Percentiles rank a stretch among this genome's conserved stretches.
phyloP scores from a whole-genome alignment of 2,888 invertebrate species.

The Euplexia lucipara region DNA sequence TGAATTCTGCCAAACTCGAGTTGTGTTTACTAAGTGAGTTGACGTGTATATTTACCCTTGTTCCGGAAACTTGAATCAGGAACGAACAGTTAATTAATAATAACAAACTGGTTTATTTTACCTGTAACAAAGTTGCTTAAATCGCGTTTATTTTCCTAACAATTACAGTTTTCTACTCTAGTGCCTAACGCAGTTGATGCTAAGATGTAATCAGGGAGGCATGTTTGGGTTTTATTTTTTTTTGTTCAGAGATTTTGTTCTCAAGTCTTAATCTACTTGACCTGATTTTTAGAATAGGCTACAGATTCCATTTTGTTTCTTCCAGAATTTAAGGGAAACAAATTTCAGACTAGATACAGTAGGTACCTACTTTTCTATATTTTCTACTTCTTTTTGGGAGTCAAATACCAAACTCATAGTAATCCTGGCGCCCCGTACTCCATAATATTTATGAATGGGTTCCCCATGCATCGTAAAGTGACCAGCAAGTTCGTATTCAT shows the following conservation, averaged over 20 bases:
- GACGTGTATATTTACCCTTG: constrained; percentile 49
- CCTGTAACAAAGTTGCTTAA: constrained; percentile 32
- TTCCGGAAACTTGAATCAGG: constrained; percentile 59
- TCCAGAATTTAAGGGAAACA: constrained; percentile 4
- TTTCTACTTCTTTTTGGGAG: constrained; percentile 3
- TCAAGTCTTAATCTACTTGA: constrained; percentile 20
- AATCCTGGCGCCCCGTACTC: too few relatives aligned
- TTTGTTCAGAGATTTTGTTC: constrained; percentile 25
- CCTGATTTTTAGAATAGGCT: constrained; percentile 22
- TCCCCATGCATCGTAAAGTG: constrained; percentile 9
- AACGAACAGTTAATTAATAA: constrained; percentile 63
- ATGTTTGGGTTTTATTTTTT: constrained; percentile 10
- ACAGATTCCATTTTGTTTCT: constrained; percentile 20
- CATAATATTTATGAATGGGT: constrained; percentile 10
- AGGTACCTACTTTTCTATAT: too few relatives aligned
- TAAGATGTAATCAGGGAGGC: constrained; percentile 5
- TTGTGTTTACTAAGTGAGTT: constrained; percentile 50
- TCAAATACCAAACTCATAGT: too few relatives aligned
- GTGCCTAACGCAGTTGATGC: constrained; percentile 3
- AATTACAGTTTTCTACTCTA: constrained; percentile 33
- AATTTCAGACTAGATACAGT: constrained; percentile 6
- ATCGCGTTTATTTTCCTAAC: constrained; percentile 33
- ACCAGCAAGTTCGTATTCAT: constrained; percentile 5
- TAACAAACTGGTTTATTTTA: constrained; percentile 57
- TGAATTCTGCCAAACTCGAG: constrained; percentile 37